These are phyloP conservation scores for Columba janthina DNA, from an alignment of 2,113 vertebrate genomes.

Conservation along the genomic window DNA sequence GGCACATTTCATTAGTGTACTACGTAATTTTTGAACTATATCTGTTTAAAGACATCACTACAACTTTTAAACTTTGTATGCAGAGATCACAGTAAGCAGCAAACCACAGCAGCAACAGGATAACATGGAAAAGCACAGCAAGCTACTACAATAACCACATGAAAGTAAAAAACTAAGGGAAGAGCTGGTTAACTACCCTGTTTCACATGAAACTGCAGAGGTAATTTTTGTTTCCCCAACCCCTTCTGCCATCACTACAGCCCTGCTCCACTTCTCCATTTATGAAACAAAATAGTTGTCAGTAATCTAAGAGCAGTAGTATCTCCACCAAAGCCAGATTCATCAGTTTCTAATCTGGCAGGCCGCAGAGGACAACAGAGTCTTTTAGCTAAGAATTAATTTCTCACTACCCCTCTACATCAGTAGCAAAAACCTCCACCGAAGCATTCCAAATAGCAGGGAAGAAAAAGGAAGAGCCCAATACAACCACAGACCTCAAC, in stretches of 20 bases:
- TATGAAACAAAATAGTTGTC: not conserved
- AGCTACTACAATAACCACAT: not conserved
- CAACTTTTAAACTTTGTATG: not conserved
- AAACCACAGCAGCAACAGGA: not conserved
- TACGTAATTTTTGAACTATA: not conserved
- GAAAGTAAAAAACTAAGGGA: not conserved
- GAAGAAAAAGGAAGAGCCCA: not conserved
- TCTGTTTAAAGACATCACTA: not conserved
- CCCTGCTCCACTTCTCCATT: not conserved
- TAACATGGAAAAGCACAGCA: not conserved
- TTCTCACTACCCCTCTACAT: not conserved
- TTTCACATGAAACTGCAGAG: not conserved
- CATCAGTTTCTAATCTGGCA: not conserved
- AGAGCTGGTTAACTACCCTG: not conserved
- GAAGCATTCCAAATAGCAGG: not conserved
- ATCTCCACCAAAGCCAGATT: not conserved
- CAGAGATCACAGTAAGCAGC: not conserved
- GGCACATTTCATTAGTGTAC: not conserved
- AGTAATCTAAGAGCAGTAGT: not conserved
- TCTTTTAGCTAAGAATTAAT: not conserved
- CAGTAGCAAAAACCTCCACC: not conserved
- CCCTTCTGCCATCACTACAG: not conserved
- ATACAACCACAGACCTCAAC: not conserved
- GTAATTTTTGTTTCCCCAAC: not conserved
- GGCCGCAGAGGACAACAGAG: not conserved